Conservation (phyloP, 2,113 vertebrate genomes). For the Sula dactylatra region DNA sequence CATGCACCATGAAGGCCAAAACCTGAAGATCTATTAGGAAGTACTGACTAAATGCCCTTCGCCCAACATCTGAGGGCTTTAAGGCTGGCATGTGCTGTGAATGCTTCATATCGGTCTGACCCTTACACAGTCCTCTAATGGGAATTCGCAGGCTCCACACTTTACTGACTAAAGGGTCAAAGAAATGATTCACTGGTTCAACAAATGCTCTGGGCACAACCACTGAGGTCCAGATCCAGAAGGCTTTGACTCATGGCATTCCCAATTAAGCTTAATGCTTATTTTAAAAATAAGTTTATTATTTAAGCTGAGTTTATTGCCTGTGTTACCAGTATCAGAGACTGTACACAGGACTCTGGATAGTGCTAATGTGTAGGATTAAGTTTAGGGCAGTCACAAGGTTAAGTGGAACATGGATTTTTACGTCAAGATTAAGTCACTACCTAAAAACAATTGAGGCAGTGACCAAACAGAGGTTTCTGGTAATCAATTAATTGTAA, state of each 20-base stretch:
- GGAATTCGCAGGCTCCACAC: neutral
- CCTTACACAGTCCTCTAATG: rapidly evolving
- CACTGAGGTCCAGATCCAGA: too few species aligned
- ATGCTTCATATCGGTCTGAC: neutral
- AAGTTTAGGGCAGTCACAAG: neutral
- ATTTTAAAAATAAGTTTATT: neutral
- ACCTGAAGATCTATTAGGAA: neutral
- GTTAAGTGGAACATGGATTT: neutral
- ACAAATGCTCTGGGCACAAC: neutral
- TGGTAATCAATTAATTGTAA: neutral
- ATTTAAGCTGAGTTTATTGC: neutral
- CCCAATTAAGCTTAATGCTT: neutral
- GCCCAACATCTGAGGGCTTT: neutral
- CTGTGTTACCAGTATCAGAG: neutral
- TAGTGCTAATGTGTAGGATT: neutral
- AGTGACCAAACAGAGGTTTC: neutral
- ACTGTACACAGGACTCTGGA: neutral
- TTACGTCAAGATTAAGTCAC: neutral
- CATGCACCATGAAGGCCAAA: neutral
- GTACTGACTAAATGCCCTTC: neutral
- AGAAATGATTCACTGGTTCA: neutral
- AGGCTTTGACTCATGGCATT: neutral
- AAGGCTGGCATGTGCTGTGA: neutral
- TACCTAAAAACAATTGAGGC: neutral
- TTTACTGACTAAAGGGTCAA: neutral